These are phyloP conservation scores for Ataeniobius toweri DNA, from an alignment of 2,797 vertebrate genomes.

Conservation along the genomic window DNA sequence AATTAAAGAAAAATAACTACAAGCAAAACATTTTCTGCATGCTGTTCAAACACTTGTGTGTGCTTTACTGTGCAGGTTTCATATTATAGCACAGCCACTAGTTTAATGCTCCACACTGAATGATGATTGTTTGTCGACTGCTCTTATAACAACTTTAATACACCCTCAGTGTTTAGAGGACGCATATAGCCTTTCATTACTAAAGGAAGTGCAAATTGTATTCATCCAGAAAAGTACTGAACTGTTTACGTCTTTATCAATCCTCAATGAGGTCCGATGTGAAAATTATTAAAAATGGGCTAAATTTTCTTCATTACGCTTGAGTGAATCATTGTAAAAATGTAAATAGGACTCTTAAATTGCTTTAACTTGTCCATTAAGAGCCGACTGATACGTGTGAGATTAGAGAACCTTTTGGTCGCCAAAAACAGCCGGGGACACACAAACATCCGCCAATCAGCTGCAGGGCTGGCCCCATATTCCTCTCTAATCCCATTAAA, in stretches of 20 bases:
- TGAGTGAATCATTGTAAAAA: background rate
- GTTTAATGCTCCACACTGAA: background rate
- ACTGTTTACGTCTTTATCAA: background rate
- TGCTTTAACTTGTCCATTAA: background rate
- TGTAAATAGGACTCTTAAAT: background rate
- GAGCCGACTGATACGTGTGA: background rate
- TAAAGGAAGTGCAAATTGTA: background rate
- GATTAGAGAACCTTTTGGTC: background rate
- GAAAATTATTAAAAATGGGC: background rate
- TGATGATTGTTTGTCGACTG: background rate
- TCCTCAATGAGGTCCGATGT: background rate
- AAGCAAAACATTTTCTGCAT: background rate
- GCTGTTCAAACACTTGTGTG: background rate
- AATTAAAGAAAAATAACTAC: background rate
- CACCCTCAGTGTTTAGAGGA: background rate
- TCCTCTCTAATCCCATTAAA: slow-evolving; percentile 59
- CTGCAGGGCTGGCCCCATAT: background rate
- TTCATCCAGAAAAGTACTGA: background rate
- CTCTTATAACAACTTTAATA: background rate
- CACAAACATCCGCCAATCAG: slow-evolving; percentile 12
- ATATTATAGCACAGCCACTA: background rate
- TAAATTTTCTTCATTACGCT: background rate
- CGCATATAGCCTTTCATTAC: background rate
- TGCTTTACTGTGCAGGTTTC: background rate
- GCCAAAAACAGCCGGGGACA: background rate